phyloP scores from a whole-genome alignment of 2,797 vertebrate species.

The Cossypha heuglini region DNA sequence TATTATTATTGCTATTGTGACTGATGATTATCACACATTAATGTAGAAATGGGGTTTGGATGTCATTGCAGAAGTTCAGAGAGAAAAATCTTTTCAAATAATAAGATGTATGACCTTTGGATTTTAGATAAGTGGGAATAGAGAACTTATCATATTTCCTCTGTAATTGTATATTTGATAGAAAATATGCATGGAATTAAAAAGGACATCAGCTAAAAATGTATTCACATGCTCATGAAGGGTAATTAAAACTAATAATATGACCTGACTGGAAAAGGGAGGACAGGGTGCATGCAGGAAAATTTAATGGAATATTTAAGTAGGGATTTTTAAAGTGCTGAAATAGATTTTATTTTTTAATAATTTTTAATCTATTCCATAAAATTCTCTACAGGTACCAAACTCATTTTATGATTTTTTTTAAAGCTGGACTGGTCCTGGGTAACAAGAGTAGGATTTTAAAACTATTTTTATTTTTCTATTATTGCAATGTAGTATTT shows the following conservation, averaged over 20 bases:
- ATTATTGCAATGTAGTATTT: neutral
- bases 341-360: neutral
- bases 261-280: neutral
- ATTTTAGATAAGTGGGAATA: neutral
- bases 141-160: neutral
- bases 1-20: neutral
- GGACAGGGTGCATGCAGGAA: neutral
- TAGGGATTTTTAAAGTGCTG: neutral
- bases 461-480: neutral
- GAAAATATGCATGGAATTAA: neutral
- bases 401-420: neutral
- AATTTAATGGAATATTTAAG: neutral
- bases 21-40: neutral
- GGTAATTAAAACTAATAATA: constrained; percentile 2
- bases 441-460: neutral
- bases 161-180: neutral
- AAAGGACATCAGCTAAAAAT: neutral
- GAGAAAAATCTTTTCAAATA: neutral
- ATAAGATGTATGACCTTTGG: neutral
- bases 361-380: neutral
- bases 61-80: neutral
- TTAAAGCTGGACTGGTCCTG: neutral
- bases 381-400: neutral
- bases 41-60: neutral
- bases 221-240: neutral